Conservation (phyloP, 2,113 vertebrate species). For the Mirza zaza region DNA sequence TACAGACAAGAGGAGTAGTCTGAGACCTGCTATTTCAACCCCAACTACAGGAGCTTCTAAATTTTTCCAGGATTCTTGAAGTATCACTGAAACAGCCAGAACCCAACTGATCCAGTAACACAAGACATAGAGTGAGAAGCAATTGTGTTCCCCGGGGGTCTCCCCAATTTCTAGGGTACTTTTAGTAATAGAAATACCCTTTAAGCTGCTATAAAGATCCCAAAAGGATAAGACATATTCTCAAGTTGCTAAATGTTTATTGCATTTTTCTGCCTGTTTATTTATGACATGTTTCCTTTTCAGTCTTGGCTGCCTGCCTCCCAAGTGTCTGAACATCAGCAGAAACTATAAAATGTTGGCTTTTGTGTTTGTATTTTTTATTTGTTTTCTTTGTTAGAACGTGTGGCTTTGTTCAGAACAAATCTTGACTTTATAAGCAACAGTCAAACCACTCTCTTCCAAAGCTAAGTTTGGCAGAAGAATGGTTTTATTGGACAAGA, state of each 20-base stretch:
- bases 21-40: neutral
- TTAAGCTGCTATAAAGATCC: neutral
- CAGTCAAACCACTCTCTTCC: neutral
- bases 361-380: neutral
- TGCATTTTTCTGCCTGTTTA: neutral
- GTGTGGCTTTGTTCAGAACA: neutral
- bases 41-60: neutral
- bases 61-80: neutral
- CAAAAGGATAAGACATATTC: neutral
- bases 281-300: neutral
- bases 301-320: neutral
- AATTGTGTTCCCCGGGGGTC: neutral
- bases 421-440: neutral
- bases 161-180: neutral
- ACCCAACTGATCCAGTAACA: neutral
- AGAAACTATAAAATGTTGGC: neutral
- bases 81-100: neutral
- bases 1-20: neutral
- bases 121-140: neutral
- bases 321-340: neutral
- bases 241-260: neutral
- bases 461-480: constrained; percentile 9
- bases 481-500: neutral
- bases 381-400: constrained; percentile 18
- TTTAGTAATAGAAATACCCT: neutral